Base-by-base conservation (phyloP, 2,888 invertebrate genomes). In the Lasioglossum lativentre region DNA sequence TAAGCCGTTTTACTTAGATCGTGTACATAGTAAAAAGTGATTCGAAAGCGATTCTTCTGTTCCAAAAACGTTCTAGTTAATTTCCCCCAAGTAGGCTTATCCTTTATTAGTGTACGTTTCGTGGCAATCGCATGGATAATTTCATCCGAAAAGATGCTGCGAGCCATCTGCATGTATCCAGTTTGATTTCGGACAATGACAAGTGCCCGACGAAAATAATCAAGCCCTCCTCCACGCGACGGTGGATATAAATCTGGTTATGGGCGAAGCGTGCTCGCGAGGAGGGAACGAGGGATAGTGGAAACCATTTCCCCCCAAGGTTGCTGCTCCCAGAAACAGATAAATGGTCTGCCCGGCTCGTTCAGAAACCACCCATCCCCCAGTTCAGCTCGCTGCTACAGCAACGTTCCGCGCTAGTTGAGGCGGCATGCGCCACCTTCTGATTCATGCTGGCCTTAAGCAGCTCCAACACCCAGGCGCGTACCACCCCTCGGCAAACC, bases 161-260 rank as follows among this genome's bases (percentile, higher is more conserved):
- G 70, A 23, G 56, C 5, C 70, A 16, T 47, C 74, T 30, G 12
- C 74, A 59, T 30, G 45, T 27, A 27, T 76, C 27, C 34, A 16
- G 76, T 70, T 70, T 63, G 75, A 52, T 66, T 71, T 75, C 52
- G 72, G 52, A 72, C 27, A 72, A 42, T 70, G 47, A 63, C 38
- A 68, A n/a, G 16, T 38, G 2, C 19, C 23, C 82, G 77, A 85
- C 63, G 83, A 89, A 91, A 90, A 91, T 91, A 90, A 88, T 91
- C 86, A 87, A 83, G 84, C 85, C 82, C 70, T 73, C 79, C 72
- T 73, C 79, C 74, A 4, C 56, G 56, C 4, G 56, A n/a, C n/a
- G 89, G 81, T 40, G 86, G 77, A 81, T 84, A 91, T 90, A 91
- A 91, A 92, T 92, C 89, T 91, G 88, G 90, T 91, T 92, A 92